phyloP scores from a whole-genome alignment of 2,797 vertebrate genomes.

The Vespertilio murinus region DNA sequence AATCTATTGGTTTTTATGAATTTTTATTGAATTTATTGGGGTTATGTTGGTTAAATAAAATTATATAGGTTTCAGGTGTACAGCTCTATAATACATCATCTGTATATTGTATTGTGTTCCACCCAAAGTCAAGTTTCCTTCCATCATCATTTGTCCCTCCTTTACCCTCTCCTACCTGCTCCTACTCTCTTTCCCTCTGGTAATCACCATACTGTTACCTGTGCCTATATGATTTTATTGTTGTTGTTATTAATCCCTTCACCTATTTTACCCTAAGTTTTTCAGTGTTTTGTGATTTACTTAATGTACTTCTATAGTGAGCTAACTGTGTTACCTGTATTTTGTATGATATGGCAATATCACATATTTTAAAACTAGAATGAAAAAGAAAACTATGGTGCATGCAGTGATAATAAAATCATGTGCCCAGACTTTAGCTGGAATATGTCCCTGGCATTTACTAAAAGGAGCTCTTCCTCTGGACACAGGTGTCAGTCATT shows the following conservation, averaged over 20 bases:
- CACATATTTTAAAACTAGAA: background rate
- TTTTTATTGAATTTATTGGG: background rate
- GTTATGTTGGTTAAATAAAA: background rate
- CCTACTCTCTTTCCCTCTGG: background rate
- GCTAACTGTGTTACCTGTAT: background rate
- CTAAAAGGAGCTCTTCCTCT: background rate
- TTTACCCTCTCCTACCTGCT: background rate
- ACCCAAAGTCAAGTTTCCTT: background rate
- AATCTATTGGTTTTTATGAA: background rate
- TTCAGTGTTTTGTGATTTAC: background rate
- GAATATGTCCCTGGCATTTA: background rate
- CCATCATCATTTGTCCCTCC: background rate
- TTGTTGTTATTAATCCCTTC: background rate
- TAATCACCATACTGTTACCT: background rate
- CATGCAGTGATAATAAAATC: conserved; percentile 22
- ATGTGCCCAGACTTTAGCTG: background rate
- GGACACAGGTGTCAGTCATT: conserved; percentile 51
- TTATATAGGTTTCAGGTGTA: background rate
- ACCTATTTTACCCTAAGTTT: background rate
- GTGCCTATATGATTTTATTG: background rate
- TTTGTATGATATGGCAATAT: conserved; percentile 3
- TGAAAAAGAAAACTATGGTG: background rate
- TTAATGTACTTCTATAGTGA: background rate
- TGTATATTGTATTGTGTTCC: background rate
- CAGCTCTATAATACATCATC: background rate